Evolutionary conservation across 1,140 invertebrate genomes (phyloP).

Genomic region (Papilio helenus): DNA sequence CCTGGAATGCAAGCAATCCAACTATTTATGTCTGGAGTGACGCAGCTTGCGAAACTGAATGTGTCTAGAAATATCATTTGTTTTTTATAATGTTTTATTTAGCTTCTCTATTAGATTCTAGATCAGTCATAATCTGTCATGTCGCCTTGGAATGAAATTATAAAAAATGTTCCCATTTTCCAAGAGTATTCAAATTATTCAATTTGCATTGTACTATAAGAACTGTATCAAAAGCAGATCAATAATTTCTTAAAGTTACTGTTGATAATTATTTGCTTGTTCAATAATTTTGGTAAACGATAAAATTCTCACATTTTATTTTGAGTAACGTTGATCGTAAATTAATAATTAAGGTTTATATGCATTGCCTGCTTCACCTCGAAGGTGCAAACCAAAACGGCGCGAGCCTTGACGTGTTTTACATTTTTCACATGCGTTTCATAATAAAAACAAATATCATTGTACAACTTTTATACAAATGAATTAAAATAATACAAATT

Average conservation of each 20-base stretch:
- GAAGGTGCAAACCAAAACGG: conserved; percentile 16
- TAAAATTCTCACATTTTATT: background rate
- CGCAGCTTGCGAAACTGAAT: conserved; percentile 20
- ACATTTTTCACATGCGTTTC: conserved; percentile 17
- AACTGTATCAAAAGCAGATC: background rate
- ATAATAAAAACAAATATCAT: background rate
- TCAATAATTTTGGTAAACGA: background rate
- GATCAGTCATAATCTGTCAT: background rate
- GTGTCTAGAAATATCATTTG: background rate
- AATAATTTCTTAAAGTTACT: background rate
- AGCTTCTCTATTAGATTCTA: background rate
- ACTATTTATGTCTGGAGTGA: conserved; percentile 30
- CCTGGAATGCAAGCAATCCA: conserved; percentile 26
- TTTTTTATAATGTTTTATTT: background rate
- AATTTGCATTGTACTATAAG: background rate
- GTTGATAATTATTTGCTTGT: background rate
- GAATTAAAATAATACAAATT: conserved; percentile 3
- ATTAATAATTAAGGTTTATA: conserved; percentile 10
- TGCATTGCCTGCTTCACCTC: conserved; percentile 21
- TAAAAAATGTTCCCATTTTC: background rate
- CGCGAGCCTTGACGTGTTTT: conserved; percentile 29
- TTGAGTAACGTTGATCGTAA: background rate
- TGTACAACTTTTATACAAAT: background rate
- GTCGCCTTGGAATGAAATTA: background rate
- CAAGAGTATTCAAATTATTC: background rate